These are phyloP conservation scores for Bradypus variegatus DNA, from an alignment of 2,797 vertebrate species.

Conservation along the genomic window DNA sequence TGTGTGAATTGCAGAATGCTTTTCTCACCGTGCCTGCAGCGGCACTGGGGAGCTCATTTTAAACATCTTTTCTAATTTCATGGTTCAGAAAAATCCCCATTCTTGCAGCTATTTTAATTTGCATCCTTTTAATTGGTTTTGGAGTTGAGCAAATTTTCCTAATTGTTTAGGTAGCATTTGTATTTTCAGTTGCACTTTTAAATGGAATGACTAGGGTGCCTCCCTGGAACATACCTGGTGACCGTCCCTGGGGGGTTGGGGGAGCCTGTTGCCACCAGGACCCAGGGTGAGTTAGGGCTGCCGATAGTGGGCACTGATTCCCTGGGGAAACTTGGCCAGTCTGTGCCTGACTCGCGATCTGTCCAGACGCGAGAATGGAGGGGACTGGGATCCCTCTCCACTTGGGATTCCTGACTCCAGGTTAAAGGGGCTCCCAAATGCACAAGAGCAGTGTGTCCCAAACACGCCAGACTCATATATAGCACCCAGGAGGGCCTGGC, in stretches of 20 bases:
- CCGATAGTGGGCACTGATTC: not conserved
- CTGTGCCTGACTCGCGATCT: not conserved
- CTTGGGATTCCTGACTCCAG: not conserved
- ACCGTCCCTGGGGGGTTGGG: not conserved
- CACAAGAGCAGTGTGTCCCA: not conserved
- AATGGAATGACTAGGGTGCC: not conserved
- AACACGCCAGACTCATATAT: not conserved
- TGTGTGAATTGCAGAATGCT: fast-evolving
- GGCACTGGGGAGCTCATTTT: not conserved
- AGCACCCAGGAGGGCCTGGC: not conserved
- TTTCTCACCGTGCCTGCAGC: not conserved
- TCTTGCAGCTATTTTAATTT: not conserved
- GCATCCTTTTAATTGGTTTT: not conserved
- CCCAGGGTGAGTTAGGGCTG: not conserved
- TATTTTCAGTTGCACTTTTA: slow-evolving; percentile 8
- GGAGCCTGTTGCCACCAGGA: not conserved
- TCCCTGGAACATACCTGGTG: too few relatives aligned
- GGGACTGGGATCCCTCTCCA: not conserved
- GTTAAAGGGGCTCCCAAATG: not conserved
- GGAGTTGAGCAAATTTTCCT: not conserved
- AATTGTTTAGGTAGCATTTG: not conserved
- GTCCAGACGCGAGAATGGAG: not conserved
- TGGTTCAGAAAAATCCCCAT: not conserved
- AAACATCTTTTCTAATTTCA: not conserved
- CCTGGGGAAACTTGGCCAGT: not conserved